Base-by-base conservation (phyloP, 2,888 invertebrate species). In the Eristalis intricaria region DNA sequence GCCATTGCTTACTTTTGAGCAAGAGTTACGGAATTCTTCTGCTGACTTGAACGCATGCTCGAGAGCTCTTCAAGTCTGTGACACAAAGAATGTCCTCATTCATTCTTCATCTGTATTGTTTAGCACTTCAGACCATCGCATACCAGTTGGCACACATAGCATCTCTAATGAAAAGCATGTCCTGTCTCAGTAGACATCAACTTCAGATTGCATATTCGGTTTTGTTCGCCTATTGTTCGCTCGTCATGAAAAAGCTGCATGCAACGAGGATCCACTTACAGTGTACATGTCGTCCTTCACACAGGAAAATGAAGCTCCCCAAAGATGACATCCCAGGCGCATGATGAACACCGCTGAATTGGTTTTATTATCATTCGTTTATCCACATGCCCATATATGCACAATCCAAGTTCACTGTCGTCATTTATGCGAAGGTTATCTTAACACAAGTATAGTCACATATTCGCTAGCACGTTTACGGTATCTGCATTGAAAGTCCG, bases 121-220 rank as follows among this genome's bases (percentile, higher is more conserved):
- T 22, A 22, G 60, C 66, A 50, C 73, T 78, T 69, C 38, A 50
- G 68, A 68, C 40, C 60, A 50, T 35, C 61, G n/a, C 38, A 71
- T 58, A 56, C 38, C 56, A 71, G 65, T 65, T 71, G 70, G 71
- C 73, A 73, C 61, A 66, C 73, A 80, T 70, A 70, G 70, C 38
- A 78, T 74, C 68, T 73, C 61, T 68, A 80, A 80, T 80, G 74
- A 74, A 61, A 80, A 80, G 73, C 58, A n/a, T 75, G 66, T 73
- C 65, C 68, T 73, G 22, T 43, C 22, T 26, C 22, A 60, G 32
- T 15, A 29, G 19, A 75, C 58, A 65, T 26, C 38, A 13, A 10
- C 7, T 35, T 26, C 60, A 66, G 66, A 61, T 23, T 66, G 71
- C 15, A 60, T 10, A 66, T 66, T 80, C 43, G 13, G 60, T 73